These are phyloP conservation scores for Perca flavescens DNA, from an alignment of 2,113 vertebrate species.

Conservation along the genomic window DNA sequence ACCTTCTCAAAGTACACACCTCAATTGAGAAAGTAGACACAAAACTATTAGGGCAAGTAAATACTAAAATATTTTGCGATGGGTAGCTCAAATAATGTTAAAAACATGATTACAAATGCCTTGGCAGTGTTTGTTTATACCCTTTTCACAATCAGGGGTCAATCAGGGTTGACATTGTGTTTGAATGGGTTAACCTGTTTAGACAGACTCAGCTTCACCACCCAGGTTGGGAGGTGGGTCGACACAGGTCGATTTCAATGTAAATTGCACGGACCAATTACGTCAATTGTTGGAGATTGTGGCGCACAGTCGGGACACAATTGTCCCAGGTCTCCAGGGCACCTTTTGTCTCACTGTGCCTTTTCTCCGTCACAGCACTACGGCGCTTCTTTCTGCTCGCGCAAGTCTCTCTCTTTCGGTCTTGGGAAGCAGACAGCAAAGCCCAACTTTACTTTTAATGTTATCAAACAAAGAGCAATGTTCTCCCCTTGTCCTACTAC, in stretches of 20 bases:
- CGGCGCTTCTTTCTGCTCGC: no score
- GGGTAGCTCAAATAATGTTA: not conserved
- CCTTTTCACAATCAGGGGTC: no score
- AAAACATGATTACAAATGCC: not conserved
- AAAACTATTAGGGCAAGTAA: not conserved
- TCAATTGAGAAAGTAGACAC: constrained; percentile 61
- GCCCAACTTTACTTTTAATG: no score
- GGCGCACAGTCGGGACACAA: not conserved
- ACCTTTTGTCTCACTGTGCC: not conserved
- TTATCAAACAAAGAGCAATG: no score
- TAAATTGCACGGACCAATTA: not conserved
- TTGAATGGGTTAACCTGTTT: no score
- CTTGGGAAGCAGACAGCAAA: no score
- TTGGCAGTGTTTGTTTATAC: no score
- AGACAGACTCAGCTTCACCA: no score
- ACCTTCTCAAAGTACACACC: constrained; percentile 99
- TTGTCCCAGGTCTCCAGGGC: not conserved
- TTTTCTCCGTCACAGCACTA: no score
- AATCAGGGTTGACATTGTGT: no score
- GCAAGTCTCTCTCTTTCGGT: not conserved
- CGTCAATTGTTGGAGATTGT: not conserved
- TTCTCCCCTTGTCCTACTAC: no score
- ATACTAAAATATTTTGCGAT: not conserved
- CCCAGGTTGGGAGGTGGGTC: no score
- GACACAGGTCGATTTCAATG: not conserved